Conservation (phyloP, 1,140 invertebrate species). For the Cheumatopsyche charites region DNA sequence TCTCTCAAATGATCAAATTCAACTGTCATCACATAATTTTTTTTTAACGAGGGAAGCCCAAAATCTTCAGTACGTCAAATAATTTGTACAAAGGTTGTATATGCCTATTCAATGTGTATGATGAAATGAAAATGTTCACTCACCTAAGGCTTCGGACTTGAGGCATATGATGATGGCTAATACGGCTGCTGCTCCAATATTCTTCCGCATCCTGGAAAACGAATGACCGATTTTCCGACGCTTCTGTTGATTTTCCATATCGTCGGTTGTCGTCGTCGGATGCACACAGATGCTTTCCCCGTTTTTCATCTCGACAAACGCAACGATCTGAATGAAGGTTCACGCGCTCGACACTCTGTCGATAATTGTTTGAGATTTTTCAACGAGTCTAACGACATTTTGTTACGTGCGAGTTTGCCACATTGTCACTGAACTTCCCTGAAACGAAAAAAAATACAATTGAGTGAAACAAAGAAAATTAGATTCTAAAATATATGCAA, state of each 20-base stretch:
- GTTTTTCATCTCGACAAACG: conserved; percentile 28
- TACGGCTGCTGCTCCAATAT: conserved; percentile 16
- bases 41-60: no score
- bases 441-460: not conserved
- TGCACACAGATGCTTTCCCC: conserved; percentile 24
- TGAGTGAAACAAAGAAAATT: no score
- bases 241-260: conserved; percentile 31
- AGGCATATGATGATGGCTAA: conserved; percentile 25
- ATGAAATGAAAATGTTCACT: not conserved
- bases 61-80: no score
- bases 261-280: conserved; percentile 1
- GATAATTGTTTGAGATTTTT: not conserved
- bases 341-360: conserved; percentile 23
- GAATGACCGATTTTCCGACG: conserved; percentile 17
- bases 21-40: no score
- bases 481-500: no score
- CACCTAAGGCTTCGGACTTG: conserved; percentile 30
- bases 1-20: no score
- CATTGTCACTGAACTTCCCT: not conserved
- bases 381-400: conserved; percentile 28
- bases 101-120: no score
- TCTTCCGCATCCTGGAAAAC: conserved; percentile 30
- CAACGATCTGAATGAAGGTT: not conserved
- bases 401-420: not conserved
- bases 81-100: no score